Percentiles rank a stretch among this genome's conserved stretches.
Evolutionary conservation across 30 jellyfish, hydroid and myxozoan genomes (phyloP).

Genomic region (Nemopilema nomurai): DNA sequence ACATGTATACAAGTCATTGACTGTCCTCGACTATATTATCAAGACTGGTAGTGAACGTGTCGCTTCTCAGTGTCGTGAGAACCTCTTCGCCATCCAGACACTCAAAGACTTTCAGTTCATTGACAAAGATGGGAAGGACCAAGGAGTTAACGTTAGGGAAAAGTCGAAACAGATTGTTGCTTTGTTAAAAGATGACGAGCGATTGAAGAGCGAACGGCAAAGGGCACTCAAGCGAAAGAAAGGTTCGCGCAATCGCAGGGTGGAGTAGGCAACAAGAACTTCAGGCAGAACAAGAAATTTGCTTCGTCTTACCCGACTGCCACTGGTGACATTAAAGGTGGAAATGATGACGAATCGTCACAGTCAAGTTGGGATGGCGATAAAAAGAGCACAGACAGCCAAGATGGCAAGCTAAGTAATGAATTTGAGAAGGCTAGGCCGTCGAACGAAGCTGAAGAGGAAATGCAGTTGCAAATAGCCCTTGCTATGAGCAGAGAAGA

Average conservation of each 20-base stretch:
- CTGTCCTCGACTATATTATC: constrained; percentile 93
- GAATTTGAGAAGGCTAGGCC: constrained; percentile 98
- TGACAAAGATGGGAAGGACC: constrained; percentile 99
- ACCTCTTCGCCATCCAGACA: constrained; percentile 94
- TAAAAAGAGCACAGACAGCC: constrained; percentile 68
- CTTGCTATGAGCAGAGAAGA: constrained; percentile 97
- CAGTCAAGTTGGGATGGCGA: constrained; percentile 72
- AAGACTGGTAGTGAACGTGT: constrained; percentile 99
- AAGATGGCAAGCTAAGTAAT: constrained; percentile 86
- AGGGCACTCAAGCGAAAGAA: constrained; percentile 94
- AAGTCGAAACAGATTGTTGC: constrained; percentile 90
- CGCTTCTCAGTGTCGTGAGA: constrained; percentile 98
- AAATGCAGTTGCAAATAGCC: constrained; percentile 96
- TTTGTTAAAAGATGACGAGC: constrained; percentile 87
- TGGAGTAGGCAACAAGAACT: constrained; percentile 96
- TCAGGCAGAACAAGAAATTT: constrained; percentile 71
- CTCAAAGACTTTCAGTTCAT: constrained; percentile 91
- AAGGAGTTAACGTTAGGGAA: constrained; percentile 96
- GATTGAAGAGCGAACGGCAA: constrained; percentile 93
- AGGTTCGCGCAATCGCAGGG: constrained; percentile 98
- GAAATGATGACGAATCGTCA: constrained; percentile 85
- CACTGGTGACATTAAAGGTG: constrained; percentile 27
- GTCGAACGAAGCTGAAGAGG: constrained; percentile 96
- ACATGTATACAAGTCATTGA: constrained; percentile 96
- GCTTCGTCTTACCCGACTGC: constrained; percentile 28